Conservation (phyloP, 1,140 invertebrate species). For the Limonius californicus region DNA sequence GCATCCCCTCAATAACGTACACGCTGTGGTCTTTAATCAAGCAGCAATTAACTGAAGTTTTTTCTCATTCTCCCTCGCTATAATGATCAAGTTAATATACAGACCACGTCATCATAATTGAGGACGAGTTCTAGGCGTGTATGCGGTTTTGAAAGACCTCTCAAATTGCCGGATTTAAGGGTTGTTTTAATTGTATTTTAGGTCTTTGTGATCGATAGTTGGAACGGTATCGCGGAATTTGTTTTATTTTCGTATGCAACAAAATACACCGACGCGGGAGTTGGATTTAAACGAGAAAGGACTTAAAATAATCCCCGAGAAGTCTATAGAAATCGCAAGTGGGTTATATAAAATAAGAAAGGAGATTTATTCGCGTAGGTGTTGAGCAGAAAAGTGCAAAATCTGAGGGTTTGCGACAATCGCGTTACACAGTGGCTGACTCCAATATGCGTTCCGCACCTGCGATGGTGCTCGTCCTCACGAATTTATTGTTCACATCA, state of each 20-base stretch:
- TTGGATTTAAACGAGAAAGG: not conserved
- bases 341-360: slow-evolving; percentile 23
- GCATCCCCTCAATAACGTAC: slow-evolving; percentile 16
- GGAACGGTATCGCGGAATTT: not conserved
- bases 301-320: slow-evolving; percentile 13
- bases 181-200: slow-evolving; percentile 8
- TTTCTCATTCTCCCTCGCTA: slow-evolving; percentile 24
- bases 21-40: slow-evolving; percentile 37
- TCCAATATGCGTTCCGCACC: slow-evolving; percentile 29
- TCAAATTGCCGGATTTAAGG: not conserved
- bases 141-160: slow-evolving; percentile 7
- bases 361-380: slow-evolving; percentile 26
- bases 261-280: not conserved
- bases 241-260: no score
- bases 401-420: slow-evolving; percentile 35
- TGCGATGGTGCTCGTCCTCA: slow-evolving; percentile 18
- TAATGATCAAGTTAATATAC: slow-evolving; percentile 34
- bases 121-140: slow-evolving; percentile 15
- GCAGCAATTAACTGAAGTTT: slow-evolving; percentile 38
- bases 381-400: slow-evolving; percentile 33
- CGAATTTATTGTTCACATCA: slow-evolving; percentile 11
- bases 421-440: slow-evolving; percentile 32
- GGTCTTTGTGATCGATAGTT: not conserved
- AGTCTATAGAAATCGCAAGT: slow-evolving; percentile 23
- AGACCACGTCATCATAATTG: slow-evolving; percentile 20